phyloP scores from a whole-genome alignment of 1,140 invertebrate genomes.

The Trialeurodes vaporariorum region DNA sequence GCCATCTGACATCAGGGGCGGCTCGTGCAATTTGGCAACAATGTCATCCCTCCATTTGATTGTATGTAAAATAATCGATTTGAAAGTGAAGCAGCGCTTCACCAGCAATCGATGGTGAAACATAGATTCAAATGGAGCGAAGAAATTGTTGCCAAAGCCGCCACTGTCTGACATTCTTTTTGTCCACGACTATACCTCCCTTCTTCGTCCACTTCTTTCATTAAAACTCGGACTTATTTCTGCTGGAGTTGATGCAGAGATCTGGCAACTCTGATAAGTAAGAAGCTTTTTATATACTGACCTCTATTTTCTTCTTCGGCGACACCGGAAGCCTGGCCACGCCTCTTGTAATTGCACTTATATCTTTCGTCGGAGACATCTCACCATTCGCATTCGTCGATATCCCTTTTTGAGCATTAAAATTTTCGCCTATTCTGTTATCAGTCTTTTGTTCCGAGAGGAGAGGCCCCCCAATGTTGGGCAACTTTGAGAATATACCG shows the following conservation, averaged over 20 bases:
- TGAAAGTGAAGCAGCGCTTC: too few species aligned
- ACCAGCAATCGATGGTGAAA: too few species aligned
- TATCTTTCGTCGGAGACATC: constrained; percentile 13
- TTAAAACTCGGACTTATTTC: neutral
- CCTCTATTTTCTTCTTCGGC: neutral
- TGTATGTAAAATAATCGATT: too few species aligned
- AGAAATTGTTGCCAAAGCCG: too few species aligned
- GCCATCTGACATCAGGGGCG: too few species aligned
- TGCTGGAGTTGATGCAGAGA: too few species aligned
- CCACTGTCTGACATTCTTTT: too few species aligned
- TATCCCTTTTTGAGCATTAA: constrained; percentile 8
- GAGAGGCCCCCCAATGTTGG: constrained; percentile 21
- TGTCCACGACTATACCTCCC: neutral
- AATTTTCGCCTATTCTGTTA: neutral
- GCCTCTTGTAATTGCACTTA: neutral
- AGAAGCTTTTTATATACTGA: too few species aligned
- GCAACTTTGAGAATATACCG: constrained; percentile 22
- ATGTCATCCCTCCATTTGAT: too few species aligned
- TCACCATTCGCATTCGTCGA: constrained; percentile 15
- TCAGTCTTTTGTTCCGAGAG: constrained; percentile 14
- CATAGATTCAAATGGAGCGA: too few species aligned
- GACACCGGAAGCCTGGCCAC: neutral
- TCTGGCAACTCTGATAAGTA: too few species aligned
- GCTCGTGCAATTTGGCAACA: too few species aligned
- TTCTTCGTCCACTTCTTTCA: constrained; percentile 2